Evolutionary conservation across 2,888 invertebrate genomes (phyloP).

Genomic region (Hipparchia sbordonii): DNA sequence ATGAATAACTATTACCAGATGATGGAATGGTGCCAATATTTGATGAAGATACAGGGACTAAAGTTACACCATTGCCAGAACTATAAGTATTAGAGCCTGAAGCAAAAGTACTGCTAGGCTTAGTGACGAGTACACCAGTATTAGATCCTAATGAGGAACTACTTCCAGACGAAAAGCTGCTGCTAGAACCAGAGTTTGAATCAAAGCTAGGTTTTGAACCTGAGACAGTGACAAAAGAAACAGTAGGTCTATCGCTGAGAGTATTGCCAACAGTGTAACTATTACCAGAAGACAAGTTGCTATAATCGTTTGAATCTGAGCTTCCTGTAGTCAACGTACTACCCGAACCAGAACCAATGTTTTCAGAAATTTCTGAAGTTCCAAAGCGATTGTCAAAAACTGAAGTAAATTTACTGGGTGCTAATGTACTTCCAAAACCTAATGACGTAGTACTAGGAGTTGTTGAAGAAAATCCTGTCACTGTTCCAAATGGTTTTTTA

Average conservation of each 20-base stretch:
- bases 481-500: conserved; percentile 9
- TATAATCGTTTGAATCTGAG: conserved; percentile 16
- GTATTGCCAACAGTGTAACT: conserved; percentile 10
- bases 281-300: conserved; percentile 2
- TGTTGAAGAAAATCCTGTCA: conserved; percentile 35
- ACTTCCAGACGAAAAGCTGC: conserved; percentile 3
- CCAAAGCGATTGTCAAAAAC: conserved; percentile 25
- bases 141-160: conserved; percentile 5
- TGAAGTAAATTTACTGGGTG: conserved; percentile 22
- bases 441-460: conserved; percentile 31
- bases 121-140: conserved; percentile 6
- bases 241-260: conserved; percentile 5
- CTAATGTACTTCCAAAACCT: conserved; percentile 24
- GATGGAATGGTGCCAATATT: not conserved
- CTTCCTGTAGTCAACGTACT: conserved; percentile 13
- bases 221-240: conserved; percentile 11
- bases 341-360: conserved; percentile 6
- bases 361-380: conserved; percentile 20
- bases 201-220: conserved; percentile 2
- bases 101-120: conserved; percentile 13
- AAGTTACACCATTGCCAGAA: not conserved
- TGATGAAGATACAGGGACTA: not conserved
- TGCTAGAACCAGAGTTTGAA: conserved; percentile 10
- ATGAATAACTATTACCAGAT: not conserved
- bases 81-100: not conserved